phyloP scores from a whole-genome alignment of 2,797 vertebrate genomes.

The Oreochromis mossambicus region DNA sequence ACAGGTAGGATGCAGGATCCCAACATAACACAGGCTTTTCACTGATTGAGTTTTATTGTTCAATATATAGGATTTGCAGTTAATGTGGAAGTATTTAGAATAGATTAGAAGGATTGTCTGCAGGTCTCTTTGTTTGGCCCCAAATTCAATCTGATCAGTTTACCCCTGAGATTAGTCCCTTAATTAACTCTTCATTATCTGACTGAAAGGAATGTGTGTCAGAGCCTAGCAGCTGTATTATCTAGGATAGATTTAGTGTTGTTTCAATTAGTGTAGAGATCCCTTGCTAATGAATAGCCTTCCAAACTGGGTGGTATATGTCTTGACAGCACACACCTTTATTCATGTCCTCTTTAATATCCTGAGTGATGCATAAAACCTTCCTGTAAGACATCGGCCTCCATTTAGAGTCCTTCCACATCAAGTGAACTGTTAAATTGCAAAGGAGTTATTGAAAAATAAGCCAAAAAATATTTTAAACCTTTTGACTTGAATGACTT shows the following conservation, averaged over 20 bases:
- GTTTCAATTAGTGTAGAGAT: background rate
- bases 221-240: background rate
- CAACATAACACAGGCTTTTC: background rate
- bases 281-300: background rate
- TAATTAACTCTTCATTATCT: background rate
- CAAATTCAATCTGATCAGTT: background rate
- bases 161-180: background rate
- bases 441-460: background rate
- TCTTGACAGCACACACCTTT: background rate
- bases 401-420: background rate
- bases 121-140: background rate
- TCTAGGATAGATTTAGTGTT: background rate
- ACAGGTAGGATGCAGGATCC: constrained; percentile 79
- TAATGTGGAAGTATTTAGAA: background rate
- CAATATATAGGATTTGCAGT: background rate
- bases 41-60: background rate
- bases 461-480: background rate
- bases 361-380: background rate
- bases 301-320: background rate
- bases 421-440: background rate
- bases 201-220: background rate
- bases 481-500: background rate
- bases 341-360: background rate
- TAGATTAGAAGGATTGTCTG: background rate
- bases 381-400: rapidly evolving